Evolutionary conservation across 2,113 vertebrate species (phyloP).

Genomic region (Pangasianodon gigas): DNA sequence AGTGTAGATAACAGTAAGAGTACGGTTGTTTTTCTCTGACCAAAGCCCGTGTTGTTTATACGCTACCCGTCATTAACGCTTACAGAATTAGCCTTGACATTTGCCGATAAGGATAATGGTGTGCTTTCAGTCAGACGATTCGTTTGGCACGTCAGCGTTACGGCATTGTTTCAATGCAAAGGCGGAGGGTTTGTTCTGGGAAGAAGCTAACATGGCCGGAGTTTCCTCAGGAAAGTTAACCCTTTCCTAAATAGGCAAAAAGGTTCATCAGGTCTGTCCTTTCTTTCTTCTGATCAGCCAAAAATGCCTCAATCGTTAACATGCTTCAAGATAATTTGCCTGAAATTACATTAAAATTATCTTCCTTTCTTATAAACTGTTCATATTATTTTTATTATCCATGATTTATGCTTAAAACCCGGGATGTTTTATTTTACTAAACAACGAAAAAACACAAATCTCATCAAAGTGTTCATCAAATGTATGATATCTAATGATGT

Average conservation of each 20-base stretch:
- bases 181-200: constrained; percentile 62
- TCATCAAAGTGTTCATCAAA: too few species aligned
- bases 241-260: constrained; percentile 10
- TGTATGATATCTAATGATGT: too few species aligned
- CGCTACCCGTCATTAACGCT: not conserved
- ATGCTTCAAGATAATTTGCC: too few species aligned
- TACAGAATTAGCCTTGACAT: not conserved
- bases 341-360: not conserved
- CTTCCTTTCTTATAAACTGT: too few species aligned
- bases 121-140: not conserved
- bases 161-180: constrained; percentile 57
- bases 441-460: too few species aligned
- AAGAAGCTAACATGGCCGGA: constrained; percentile 51
- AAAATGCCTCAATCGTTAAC: too few species aligned
- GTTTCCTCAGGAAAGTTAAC: constrained; percentile 61
- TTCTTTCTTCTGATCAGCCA: too few species aligned
- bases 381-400: too few species aligned
- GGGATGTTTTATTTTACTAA: too few species aligned
- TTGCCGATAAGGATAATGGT: constrained; percentile 4
- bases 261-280: not conserved
- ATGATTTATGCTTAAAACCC: too few species aligned
- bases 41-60: not conserved
- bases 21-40: not conserved
- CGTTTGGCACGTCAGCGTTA: constrained; percentile 37
- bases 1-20: not conserved